A percentile compares a stretch with the other conserved stretches of the same genome.
phyloP scores from a whole-genome alignment of 2,888 invertebrate species.

The Nephrotoma guestfalica region DNA sequence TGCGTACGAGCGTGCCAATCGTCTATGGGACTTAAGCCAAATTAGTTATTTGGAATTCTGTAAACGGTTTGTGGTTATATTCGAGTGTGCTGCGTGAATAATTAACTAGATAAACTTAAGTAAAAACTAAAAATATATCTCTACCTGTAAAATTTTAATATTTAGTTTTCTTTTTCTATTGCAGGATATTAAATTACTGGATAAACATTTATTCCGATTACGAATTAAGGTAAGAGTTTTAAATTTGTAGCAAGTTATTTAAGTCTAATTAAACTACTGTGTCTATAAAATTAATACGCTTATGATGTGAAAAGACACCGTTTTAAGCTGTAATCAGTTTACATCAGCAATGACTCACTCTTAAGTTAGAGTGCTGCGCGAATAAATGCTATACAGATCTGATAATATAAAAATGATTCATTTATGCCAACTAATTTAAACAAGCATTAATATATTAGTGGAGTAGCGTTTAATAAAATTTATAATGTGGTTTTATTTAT shows the following conservation, averaged over 20 bases:
- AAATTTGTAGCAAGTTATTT: background rate
- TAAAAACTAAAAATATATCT: background rate
- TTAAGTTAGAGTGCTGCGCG: background rate
- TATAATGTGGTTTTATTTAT: background rate
- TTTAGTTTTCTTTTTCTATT: background rate
- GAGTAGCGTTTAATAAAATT: background rate
- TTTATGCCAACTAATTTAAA: background rate
- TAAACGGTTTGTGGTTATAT: background rate
- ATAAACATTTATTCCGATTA: background rate
- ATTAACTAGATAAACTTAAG: background rate
- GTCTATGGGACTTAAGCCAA: background rate
- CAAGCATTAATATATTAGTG: background rate
- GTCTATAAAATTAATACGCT: background rate
- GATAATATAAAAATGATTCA: background rate
- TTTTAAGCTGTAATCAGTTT: background rate
- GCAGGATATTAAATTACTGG: background rate
- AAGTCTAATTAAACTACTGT: background rate
- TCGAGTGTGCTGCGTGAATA: background rate
- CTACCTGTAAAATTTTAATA: background rate
- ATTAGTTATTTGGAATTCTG: background rate
- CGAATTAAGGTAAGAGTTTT: background rate
- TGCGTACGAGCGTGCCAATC: background rate
- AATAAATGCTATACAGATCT: background rate
- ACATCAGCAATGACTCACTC: background rate
- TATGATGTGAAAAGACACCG: background rate